Evolutionary conservation across 2,888 invertebrate species (phyloP).

Genomic region (Siphlonurus alternatus): DNA sequence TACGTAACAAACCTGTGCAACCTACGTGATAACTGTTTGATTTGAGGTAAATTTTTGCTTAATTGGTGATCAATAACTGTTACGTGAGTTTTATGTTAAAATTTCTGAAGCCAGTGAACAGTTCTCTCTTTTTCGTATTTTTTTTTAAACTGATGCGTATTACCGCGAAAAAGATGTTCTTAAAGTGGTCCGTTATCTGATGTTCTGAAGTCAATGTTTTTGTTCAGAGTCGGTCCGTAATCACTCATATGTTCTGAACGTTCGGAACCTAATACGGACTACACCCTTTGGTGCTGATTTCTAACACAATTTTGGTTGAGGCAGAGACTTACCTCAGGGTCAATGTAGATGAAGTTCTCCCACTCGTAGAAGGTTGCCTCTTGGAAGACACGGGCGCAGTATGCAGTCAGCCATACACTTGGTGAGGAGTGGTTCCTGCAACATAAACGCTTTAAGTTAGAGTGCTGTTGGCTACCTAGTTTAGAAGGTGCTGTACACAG

Average conservation of each 20-base stretch:
- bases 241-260: neutral
- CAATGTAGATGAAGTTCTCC: conserved; percentile 92
- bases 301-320: conserved; percentile 18
- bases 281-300: too few relatives aligned
- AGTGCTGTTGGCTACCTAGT: conserved; percentile 6
- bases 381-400: conserved; percentile 72
- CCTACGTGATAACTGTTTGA: too few relatives aligned
- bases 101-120: too few relatives aligned
- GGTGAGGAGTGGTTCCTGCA: conserved; percentile 64
- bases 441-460: conserved; percentile 10
- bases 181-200: too few relatives aligned
- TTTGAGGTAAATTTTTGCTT: too few relatives aligned
- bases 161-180: too few relatives aligned
- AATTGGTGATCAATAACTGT: too few relatives aligned
- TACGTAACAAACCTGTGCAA: too few relatives aligned
- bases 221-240: too few relatives aligned
- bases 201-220: neutral
- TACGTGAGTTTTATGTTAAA: too few relatives aligned
- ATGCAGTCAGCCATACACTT: conserved; percentile 87
- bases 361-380: conserved; percentile 92
- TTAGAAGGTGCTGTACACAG: neutral
- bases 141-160: too few relatives aligned
- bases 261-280: neutral
- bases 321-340: conserved; percentile 48
- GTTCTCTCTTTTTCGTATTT: too few relatives aligned